phyloP scores from a whole-genome alignment of 1,140 invertebrate genomes.

The Pogonomyrmex californicus region DNA sequence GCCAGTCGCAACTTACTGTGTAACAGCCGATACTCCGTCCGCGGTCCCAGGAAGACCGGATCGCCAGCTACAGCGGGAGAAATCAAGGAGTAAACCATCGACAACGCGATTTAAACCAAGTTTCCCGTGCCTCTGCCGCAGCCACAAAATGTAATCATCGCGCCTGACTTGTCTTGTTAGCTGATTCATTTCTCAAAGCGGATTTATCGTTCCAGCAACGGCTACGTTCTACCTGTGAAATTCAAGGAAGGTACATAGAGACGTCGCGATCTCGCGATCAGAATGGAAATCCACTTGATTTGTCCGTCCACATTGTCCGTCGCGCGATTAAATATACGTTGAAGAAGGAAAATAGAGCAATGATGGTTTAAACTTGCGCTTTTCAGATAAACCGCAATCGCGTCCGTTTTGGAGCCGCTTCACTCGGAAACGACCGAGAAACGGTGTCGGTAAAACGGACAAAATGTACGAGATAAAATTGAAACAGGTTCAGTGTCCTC shows the following conservation, averaged over 20 bases:
- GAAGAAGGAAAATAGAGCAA: neutral
- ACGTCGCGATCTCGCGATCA: too few relatives aligned
- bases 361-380: neutral
- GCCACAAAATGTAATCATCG: constrained; percentile 70
- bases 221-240: constrained; percentile 69
- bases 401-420: constrained; percentile 61
- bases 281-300: neutral
- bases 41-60: neutral
- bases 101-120: constrained; percentile 23
- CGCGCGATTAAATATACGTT: neutral
- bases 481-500: constrained; percentile 65
- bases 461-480: constrained; percentile 76
- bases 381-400: constrained; percentile 39
- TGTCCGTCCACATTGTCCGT: neutral
- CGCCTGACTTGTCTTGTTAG: constrained; percentile 21
- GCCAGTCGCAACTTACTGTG: constrained; percentile 10
- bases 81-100: constrained; percentile 16
- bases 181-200: constrained; percentile 30
- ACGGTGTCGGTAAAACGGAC: constrained; percentile 65
- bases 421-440: constrained; percentile 71
- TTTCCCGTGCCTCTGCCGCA: constrained; percentile 65
- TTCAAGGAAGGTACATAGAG: constrained; percentile 54
- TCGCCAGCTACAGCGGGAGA: constrained; percentile 30
- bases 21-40: constrained; percentile 1
- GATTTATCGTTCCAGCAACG: constrained; percentile 54